phyloP scores from a whole-genome alignment of 2,888 invertebrate genomes.

The Plusia festucae region DNA sequence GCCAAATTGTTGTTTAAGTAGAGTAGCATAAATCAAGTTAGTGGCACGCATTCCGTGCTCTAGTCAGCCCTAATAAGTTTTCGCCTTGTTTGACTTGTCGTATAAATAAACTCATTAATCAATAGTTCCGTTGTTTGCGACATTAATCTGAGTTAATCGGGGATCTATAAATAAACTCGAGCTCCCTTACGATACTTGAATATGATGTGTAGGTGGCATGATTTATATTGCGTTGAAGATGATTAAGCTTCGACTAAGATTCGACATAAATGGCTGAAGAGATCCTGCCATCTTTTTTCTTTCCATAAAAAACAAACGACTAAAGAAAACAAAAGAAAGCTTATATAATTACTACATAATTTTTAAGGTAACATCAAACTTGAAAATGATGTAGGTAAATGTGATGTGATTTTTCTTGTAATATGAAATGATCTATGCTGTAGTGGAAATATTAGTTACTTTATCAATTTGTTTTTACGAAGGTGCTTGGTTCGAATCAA shows the following conservation, averaged over 20 bases:
- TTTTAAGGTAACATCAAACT: too few species aligned
- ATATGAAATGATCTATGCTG: too few species aligned
- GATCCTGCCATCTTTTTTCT: not conserved
- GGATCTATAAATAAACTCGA: slow-evolving; percentile 41
- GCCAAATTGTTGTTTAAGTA: slow-evolving; percentile 27
- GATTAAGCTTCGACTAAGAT: not conserved
- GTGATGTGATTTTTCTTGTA: too few species aligned
- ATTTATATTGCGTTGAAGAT: slow-evolving; percentile 33
- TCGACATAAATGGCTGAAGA: not conserved
- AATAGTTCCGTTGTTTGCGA: slow-evolving; percentile 49
- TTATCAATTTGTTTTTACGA: too few species aligned
- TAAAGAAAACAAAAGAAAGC: too few species aligned
- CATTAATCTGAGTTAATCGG: slow-evolving; percentile 53
- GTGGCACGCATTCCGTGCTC: slow-evolving; percentile 33
- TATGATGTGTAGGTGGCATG: slow-evolving; percentile 15
- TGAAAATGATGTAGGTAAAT: too few species aligned
- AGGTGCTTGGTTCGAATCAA: too few species aligned
- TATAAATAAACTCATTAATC: slow-evolving; percentile 59
- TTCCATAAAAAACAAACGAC: too few species aligned
- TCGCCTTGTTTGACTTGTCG: slow-evolving; percentile 56
- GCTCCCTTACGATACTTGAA: slow-evolving; percentile 23
- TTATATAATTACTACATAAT: too few species aligned
- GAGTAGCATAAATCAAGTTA: slow-evolving; percentile 35
- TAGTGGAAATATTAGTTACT: too few species aligned
- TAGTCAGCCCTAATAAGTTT: slow-evolving; percentile 52